phyloP scores from a whole-genome alignment of 2,888 invertebrate genomes.

The Chrysodeixis includens region DNA sequence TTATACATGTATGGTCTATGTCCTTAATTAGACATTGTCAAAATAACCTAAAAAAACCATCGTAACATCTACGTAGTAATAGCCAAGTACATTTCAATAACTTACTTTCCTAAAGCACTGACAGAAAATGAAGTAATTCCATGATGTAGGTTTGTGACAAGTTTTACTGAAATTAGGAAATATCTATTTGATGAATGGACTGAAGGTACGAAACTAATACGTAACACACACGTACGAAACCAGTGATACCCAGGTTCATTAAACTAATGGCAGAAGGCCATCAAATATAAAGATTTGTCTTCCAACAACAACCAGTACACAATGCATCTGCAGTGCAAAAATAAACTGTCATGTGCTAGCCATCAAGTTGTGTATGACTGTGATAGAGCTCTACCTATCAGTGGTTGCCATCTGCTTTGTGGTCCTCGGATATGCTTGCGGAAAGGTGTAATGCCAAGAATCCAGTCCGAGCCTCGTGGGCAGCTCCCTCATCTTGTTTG shows the following conservation, averaged over 20 bases:
- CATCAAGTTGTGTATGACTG: constrained; percentile 52
- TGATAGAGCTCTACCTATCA: constrained; percentile 61
- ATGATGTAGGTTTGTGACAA: constrained; percentile 3
- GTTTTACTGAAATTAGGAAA: constrained; percentile 11
- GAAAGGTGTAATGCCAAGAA: constrained; percentile 52
- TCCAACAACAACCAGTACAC: constrained; percentile 40
- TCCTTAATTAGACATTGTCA: constrained; percentile 18
- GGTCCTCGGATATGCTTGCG: constrained; percentile 62
- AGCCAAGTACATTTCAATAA: background rate
- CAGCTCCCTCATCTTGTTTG: constrained; percentile 61
- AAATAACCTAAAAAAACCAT: constrained; percentile 17
- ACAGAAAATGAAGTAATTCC: constrained; percentile 30
- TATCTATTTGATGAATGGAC: constrained; percentile 11
- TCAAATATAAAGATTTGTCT: constrained; percentile 57
- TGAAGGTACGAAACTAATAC: constrained; percentile 7
- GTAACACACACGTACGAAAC: constrained; percentile 9
- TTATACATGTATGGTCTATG: background rate
- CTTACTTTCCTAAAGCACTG: background rate
- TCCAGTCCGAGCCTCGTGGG: constrained; percentile 44
- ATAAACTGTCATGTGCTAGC: constrained; percentile 38
- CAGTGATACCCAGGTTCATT: constrained; percentile 15
- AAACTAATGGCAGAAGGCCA: constrained; percentile 27
- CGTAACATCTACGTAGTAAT: background rate
- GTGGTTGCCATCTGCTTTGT: constrained; percentile 62
- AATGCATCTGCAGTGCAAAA: constrained; percentile 36